These are phyloP conservation scores for Pelusios castaneus DNA, from an alignment of 2,113 vertebrate genomes.

Conservation along the genomic window DNA sequence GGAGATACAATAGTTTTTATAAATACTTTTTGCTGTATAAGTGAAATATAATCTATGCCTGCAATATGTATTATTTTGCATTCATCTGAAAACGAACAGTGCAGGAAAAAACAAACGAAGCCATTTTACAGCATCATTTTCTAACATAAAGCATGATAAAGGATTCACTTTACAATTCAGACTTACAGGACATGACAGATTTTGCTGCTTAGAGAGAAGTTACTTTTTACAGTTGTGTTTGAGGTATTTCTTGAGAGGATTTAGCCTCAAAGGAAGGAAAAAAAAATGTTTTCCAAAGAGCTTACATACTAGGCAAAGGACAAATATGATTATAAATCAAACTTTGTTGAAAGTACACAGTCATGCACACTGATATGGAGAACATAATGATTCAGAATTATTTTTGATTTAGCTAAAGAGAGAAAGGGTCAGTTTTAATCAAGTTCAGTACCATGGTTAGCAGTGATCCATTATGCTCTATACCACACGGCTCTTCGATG, in stretches of 20 bases:
- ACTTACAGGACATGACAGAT: not conserved
- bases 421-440: not conserved
- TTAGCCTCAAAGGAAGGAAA: not conserved
- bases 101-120: not conserved
- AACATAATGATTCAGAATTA: not conserved
- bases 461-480: not conserved
- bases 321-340: not conserved
- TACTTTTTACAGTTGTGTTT: not conserved
- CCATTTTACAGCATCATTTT: constrained; percentile 2
- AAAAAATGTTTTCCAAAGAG: not conserved
- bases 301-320: not conserved
- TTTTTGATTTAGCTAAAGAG: not conserved
- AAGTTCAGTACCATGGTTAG: not conserved
- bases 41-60: not conserved
- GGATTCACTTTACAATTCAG: not conserved
- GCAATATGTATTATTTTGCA: not conserved
- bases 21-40: not conserved
- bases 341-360: not conserved
- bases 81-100: not conserved
- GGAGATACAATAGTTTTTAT: not conserved
- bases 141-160: not conserved
- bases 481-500: not conserved
- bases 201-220: not conserved
- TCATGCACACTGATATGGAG: not conserved
- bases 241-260: not conserved